phyloP scores from a whole-genome alignment of 2,888 invertebrate genomes.

The Pilophorus perplexus region DNA sequence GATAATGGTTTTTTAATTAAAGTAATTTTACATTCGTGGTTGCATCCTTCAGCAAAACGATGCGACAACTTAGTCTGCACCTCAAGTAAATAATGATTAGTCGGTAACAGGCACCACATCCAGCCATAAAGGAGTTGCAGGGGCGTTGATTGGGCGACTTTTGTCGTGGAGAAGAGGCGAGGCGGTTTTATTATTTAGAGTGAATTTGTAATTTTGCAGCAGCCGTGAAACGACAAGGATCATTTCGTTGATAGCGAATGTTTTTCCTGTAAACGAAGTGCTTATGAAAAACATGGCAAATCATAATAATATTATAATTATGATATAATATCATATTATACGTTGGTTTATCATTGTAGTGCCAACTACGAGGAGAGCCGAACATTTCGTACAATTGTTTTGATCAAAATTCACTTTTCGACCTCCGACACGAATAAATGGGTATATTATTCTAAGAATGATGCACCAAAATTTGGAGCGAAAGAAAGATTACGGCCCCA shows the following conservation, averaged over 20 bases:
- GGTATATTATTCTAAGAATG: too few species aligned
- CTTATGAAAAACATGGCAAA: too few species aligned
- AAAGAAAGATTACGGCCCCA: too few species aligned
- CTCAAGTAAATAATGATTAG: background rate
- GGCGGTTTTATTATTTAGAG: background rate
- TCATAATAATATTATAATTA: too few species aligned
- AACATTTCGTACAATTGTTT: background rate
- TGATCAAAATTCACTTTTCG: too few species aligned
- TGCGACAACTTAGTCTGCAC: background rate
- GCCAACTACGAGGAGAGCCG: too few species aligned
- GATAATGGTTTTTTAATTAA: background rate
- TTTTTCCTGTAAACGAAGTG: slow-evolving; percentile 4
- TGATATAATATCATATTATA: too few species aligned
- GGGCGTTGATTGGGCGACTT: background rate
- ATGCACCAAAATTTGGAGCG: too few species aligned
- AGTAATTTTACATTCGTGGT: background rate
- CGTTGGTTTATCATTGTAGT: too few species aligned
- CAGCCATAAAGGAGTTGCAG: background rate
- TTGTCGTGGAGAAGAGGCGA: background rate
- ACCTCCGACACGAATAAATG: too few species aligned
- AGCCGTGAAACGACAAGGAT: slow-evolving; percentile 8
- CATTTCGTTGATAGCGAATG: slow-evolving; percentile 18
- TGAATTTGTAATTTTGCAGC: slow-evolving; percentile 12
- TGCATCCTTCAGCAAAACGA: background rate
- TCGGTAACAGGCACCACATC: background rate